These are phyloP conservation scores for Heliconius eleuchia DNA, from an alignment of 1,140 invertebrate species.

Conservation along the genomic window DNA sequence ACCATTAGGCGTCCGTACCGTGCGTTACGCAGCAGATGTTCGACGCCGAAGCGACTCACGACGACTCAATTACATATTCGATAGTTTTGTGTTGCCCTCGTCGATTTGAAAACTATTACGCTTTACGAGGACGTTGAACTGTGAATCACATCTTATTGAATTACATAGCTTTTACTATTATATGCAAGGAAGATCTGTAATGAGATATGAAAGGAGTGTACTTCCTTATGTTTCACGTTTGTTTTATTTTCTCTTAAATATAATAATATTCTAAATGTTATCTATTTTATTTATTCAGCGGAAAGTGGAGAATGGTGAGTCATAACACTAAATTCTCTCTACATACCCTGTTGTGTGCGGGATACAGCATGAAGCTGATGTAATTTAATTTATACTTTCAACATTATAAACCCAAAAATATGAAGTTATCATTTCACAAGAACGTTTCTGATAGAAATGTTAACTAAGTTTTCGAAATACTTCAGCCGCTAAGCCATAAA, in stretches of 20 bases:
- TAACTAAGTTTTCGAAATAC: neutral
- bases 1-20: conserved; percentile 42
- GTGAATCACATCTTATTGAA: conserved; percentile 26
- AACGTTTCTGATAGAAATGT: neutral
- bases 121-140: conserved; percentile 60
- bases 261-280: neutral
- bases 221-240: neutral
- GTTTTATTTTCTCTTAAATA: neutral
- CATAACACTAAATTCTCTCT: too few species aligned
- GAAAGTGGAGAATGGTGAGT: too few species aligned
- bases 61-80: conserved; percentile 79
- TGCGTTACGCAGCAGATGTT: conserved; percentile 72
- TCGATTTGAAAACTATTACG: conserved; percentile 63
- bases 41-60: conserved; percentile 64
- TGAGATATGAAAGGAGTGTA: conserved; percentile 17
- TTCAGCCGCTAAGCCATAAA: neutral
- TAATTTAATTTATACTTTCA: too few species aligned
- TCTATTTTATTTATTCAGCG: too few species aligned
- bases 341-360: too few species aligned
- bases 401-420: too few species aligned
- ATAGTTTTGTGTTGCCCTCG: conserved; percentile 63
- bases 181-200: conserved; percentile 24
- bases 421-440: neutral
- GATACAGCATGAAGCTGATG: too few species aligned
- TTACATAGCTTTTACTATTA: conserved; percentile 19